Conservation (phyloP, 2,113 vertebrate genomes). For the Beaufortia kweichowensis region DNA sequence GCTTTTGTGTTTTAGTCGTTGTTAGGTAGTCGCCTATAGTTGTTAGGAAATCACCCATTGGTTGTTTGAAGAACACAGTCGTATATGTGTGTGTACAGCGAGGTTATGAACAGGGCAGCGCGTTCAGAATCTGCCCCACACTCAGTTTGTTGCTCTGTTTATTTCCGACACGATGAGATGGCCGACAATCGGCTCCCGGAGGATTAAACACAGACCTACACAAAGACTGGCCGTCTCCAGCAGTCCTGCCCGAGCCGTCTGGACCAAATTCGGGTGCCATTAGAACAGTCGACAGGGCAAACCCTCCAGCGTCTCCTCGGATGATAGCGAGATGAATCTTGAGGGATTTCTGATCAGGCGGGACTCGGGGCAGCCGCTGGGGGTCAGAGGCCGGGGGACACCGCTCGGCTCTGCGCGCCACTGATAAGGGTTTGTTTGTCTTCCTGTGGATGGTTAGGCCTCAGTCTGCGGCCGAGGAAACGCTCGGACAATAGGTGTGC, state of each 20-base stretch:
- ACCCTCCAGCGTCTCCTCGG: not conserved
- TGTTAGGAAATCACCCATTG: too few species aligned
- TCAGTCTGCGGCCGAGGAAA: conserved; percentile 78
- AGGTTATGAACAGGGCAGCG: not conserved
- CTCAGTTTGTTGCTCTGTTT: conserved; percentile 50
- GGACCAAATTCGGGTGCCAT: not conserved
- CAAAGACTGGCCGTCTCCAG: conserved; percentile 73
- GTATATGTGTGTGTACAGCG: too few species aligned
- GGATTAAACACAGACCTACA: conserved; percentile 71
- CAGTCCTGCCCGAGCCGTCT: conserved; percentile 18
- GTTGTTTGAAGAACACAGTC: too few species aligned
- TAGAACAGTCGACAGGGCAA: not conserved
- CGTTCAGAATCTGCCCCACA: not conserved
- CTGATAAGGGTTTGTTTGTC: conserved; percentile 92
- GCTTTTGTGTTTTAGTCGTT: too few species aligned
- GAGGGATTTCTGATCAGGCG: conserved; percentile 27
- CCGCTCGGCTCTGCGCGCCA: conserved; percentile 74
- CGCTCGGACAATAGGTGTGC: conserved; percentile 81
- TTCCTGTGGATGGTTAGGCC: conserved; percentile 86
- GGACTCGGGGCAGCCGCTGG: conserved; percentile 40
- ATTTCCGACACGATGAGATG: conserved; percentile 65
- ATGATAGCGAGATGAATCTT: not conserved
- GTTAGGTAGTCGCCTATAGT: too few species aligned
- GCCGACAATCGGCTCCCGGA: conserved; percentile 67
- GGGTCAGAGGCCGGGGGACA: conserved; percentile 81